Evolutionary conservation across 2,888 invertebrate genomes (phyloP).

Genomic region (Mechanitis mazaeus): DNA sequence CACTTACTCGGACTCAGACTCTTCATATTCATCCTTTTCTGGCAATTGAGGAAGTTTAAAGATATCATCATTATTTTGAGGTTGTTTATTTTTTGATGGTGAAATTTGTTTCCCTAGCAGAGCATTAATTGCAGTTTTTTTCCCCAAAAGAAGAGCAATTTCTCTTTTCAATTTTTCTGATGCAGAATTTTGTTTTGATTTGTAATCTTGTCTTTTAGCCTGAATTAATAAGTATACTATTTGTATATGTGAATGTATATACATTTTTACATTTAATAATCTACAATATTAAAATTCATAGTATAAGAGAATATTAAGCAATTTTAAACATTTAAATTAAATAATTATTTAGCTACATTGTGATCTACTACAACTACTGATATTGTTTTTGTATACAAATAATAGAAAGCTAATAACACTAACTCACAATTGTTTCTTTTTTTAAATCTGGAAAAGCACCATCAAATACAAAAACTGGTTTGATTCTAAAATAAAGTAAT

Average conservation of each 20-base stretch:
- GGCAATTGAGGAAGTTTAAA: slow-evolving; percentile 79
- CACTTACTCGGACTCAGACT: slow-evolving; percentile 75
- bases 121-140: slow-evolving; percentile 86
- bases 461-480: slow-evolving; percentile 99
- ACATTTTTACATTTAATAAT: background rate
- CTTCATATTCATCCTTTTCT: slow-evolving; percentile 49
- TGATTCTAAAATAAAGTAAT: slow-evolving; percentile 94
- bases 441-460: slow-evolving; percentile 95
- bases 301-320: no score
- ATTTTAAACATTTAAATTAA: no score
- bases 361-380: slow-evolving; percentile 2
- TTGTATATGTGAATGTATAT: background rate
- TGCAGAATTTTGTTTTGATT: slow-evolving; percentile 81
- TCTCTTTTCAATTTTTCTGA: slow-evolving; percentile 85
- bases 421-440: slow-evolving; percentile 90
- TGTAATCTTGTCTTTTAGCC: slow-evolving; percentile 86
- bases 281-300: no score
- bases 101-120: slow-evolving; percentile 77
- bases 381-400: slow-evolving; percentile 4
- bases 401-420: slow-evolving; percentile 33
- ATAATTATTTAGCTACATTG: no score
- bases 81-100: slow-evolving; percentile 53
- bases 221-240: slow-evolving; percentile 50
- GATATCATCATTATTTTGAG: slow-evolving; percentile 74
- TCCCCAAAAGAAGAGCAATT: slow-evolving; percentile 82